Evolutionary conservation across 1,140 invertebrate species (phyloP).

Genomic region (Drosophila serrata): DNA sequence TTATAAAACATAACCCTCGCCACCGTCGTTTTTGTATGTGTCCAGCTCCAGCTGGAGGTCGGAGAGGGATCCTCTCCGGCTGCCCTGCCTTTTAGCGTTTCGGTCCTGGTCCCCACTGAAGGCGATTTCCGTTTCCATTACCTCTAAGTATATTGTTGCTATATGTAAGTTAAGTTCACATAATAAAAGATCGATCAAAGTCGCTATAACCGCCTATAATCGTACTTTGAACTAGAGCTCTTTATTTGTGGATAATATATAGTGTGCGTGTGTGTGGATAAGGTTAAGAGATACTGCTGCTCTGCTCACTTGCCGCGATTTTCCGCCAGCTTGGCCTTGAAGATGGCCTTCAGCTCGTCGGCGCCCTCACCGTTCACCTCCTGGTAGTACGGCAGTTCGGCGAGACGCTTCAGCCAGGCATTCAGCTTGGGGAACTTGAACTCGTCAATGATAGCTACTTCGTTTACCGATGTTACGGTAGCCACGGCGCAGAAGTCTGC

Average conservation of each 20-base stretch:
- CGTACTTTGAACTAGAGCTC: slow-evolving; percentile 10
- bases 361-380: slow-evolving; percentile 78
- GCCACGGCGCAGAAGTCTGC: slow-evolving; percentile 88
- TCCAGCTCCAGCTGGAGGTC: slow-evolving; percentile 15
- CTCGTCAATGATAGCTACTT: slow-evolving; percentile 71
- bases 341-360: slow-evolving; percentile 84
- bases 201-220: slow-evolving; percentile 20
- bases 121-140: slow-evolving; percentile 66
- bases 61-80: slow-evolving; percentile 15
- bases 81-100: slow-evolving; percentile 61
- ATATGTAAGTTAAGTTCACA: slow-evolving; percentile 62
- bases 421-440: slow-evolving; percentile 84
- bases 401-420: slow-evolving; percentile 80
- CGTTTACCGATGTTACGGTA: slow-evolving; percentile 83
- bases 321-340: slow-evolving; percentile 78
- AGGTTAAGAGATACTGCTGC: slow-evolving; percentile 17
- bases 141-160: slow-evolving; percentile 67
- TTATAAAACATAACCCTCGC: slow-evolving; percentile 45
- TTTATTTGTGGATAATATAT: slow-evolving; percentile 44
- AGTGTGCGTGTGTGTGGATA: background rate
- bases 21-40: slow-evolving; percentile 9
- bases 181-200: slow-evolving; percentile 56
- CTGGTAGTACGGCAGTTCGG: slow-evolving; percentile 84
- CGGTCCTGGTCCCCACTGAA: slow-evolving; percentile 30
- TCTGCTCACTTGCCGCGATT: slow-evolving; percentile 64